Percentiles rank a stretch among this genome's conserved stretches.
Evolutionary conservation across 2,888 invertebrate species (phyloP).

Genomic region (Dicranocentrus wangi): DNA sequence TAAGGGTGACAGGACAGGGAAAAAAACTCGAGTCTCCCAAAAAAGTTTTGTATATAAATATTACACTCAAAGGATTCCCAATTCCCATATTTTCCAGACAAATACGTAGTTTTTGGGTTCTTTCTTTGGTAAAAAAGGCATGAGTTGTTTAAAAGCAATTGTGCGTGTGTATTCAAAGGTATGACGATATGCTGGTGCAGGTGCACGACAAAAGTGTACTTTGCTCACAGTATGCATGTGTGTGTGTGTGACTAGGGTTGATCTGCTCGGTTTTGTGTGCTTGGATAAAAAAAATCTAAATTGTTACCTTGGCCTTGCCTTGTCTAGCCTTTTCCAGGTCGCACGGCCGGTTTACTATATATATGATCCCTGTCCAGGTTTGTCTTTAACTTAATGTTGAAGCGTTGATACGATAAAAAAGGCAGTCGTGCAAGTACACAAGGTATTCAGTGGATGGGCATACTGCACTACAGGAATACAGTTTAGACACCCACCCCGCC

Average conservation of each 20-base stretch:
- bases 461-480: too few species aligned
- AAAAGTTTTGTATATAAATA: too few species aligned
- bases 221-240: background rate
- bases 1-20: slow-evolving; percentile 40
- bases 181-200: slow-evolving; percentile 7
- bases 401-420: slow-evolving; percentile 35
- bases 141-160: background rate
- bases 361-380: too few species aligned
- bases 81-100: too few species aligned
- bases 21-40: background rate
- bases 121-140: too few species aligned
- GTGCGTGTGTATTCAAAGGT: background rate
- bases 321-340: slow-evolving; percentile 21
- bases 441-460: background rate
- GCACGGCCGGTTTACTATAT: too few species aligned
- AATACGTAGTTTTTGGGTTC: too few species aligned
- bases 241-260: background rate
- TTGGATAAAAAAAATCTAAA: slow-evolving; percentile 22
- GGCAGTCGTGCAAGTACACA: slow-evolving; percentile 17
- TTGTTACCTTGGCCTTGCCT: slow-evolving; percentile 51
- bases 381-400: slow-evolving; percentile 1
- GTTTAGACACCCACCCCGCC: slow-evolving; percentile 5
- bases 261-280: background rate
- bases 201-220: slow-evolving; percentile 1
- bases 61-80: too few species aligned